Percentiles rank a stretch among this genome's conserved stretches.
These are phyloP conservation scores for Parotia lawesii DNA, from an alignment of 2,113 vertebrate genomes.

Conservation along the genomic window DNA sequence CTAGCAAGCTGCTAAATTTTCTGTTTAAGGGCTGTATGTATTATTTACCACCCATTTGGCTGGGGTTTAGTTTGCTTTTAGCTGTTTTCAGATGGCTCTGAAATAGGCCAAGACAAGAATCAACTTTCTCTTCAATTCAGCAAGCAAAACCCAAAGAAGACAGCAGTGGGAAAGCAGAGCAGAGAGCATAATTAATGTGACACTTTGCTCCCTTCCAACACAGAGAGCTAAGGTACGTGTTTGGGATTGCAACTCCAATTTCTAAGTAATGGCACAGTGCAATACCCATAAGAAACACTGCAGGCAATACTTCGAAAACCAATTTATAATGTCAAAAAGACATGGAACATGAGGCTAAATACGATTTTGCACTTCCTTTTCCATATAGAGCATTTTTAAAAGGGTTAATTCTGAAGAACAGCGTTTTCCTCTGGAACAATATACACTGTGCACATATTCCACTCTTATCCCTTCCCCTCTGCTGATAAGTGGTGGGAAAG, in stretches of 20 bases:
- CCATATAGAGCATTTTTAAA: not conserved
- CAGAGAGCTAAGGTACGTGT: not conserved
- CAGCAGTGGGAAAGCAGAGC: not conserved
- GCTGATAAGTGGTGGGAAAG: conserved; percentile 66
- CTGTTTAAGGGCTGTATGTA: conserved; percentile 16
- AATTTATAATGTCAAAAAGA: not conserved
- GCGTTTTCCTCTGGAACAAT: conserved; percentile 9
- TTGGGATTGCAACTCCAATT: not conserved
- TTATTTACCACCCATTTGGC: conserved; percentile 43
- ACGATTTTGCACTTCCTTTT: not conserved
- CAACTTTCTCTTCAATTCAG: conserved; percentile 2
- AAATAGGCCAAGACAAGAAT: conserved; percentile 29
- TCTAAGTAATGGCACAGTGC: not conserved
- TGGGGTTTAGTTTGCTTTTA: not conserved
- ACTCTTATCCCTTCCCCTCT: conserved; percentile 8
- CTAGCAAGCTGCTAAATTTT: conserved; percentile 29
- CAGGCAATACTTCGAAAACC: not conserved
- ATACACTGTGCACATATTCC: not conserved
- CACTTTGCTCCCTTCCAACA: not conserved
- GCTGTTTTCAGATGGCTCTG: not conserved
- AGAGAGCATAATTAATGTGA: conserved; percentile 48
- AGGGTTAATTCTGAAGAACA: not conserved
- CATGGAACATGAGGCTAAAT: not conserved
- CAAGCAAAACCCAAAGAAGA: not conserved
- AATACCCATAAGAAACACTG: not conserved